phyloP scores from a whole-genome alignment of 2,888 invertebrate genomes.

The Eumacrocentrus americanus region DNA sequence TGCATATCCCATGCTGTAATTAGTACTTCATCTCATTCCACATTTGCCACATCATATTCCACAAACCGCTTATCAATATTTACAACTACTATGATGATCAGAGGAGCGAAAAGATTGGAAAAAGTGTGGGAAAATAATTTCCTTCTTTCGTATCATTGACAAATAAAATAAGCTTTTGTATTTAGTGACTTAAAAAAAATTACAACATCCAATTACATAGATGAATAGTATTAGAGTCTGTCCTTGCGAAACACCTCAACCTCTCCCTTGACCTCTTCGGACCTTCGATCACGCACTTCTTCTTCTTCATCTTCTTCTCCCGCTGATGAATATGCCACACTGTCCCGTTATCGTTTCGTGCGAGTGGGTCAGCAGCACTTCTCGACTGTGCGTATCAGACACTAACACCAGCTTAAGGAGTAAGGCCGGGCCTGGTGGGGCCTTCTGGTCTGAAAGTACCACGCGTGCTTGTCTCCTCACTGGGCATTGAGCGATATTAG shows the following conservation, averaged over 20 bases:
- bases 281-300: too few relatives aligned
- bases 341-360: conserved; percentile 57
- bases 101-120: background rate
- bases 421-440: conserved; percentile 37
- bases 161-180: background rate
- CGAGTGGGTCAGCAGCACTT: conserved; percentile 59
- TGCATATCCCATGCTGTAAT: conserved; percentile 4
- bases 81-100: background rate
- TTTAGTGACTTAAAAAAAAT: background rate
- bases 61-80: background rate
- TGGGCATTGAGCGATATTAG: conserved; percentile 52
- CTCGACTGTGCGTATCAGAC: conserved; percentile 31
- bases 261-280: background rate
- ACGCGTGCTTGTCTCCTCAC: conserved; percentile 47
- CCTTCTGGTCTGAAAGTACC: conserved; percentile 17
- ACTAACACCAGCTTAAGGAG: conserved; percentile 20
- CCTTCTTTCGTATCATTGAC: conserved; percentile 4
- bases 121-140: background rate
- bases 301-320: conserved; percentile 1
- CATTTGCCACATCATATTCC: conserved; percentile 16
- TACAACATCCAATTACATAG: background rate
- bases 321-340: conserved; percentile 14
- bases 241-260: background rate
- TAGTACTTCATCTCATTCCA: conserved; percentile 21
- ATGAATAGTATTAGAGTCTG: too few relatives aligned